Evolutionary conservation across 2,113 vertebrate species (phyloP).

Genomic region (Numenius arquata): DNA sequence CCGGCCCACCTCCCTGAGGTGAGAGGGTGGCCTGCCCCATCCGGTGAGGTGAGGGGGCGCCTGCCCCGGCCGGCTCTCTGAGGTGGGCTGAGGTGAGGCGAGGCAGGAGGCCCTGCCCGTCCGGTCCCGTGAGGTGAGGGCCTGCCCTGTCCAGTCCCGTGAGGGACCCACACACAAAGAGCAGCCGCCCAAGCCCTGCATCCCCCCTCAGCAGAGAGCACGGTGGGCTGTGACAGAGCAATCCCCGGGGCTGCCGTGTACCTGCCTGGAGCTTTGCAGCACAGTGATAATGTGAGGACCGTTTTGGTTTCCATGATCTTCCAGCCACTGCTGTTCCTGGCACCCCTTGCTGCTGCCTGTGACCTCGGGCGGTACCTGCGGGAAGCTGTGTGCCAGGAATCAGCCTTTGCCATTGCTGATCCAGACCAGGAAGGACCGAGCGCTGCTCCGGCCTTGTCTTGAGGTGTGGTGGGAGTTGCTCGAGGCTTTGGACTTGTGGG

Average conservation of each 20-base stretch:
- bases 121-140: neutral
- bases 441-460: neutral
- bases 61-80: no score
- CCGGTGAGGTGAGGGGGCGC: no score
- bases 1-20: neutral
- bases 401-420: neutral
- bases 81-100: neutral
- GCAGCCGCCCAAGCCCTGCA: neutral
- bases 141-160: neutral
- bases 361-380: neutral
- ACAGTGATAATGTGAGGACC: fast-evolving
- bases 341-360: fast-evolving
- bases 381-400: neutral
- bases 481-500: neutral
- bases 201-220: fast-evolving
- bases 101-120: neutral
- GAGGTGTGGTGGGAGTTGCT: neutral
- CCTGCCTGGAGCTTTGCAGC: fast-evolving
- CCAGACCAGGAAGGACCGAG: neutral
- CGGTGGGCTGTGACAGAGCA: neutral
- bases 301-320: fast-evolving
- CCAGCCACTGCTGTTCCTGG: neutral
- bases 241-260: fast-evolving
- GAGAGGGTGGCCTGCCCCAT: neutral
- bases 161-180: fast-evolving